phyloP scores from a whole-genome alignment of 2,113 vertebrate genomes.

The Sturnira hondurensis region DNA sequence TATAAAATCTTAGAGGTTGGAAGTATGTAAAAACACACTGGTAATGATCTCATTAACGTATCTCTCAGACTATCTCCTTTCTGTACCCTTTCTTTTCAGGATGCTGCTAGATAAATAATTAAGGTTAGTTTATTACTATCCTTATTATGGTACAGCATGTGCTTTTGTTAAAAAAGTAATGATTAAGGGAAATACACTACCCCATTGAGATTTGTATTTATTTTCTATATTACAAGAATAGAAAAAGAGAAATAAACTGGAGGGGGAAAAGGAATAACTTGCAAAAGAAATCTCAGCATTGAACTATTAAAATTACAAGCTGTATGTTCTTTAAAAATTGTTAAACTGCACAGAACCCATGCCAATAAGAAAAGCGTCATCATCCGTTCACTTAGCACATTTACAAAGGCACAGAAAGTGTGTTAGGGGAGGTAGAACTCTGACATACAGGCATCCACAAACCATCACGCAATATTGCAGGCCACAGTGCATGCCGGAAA shows the following conservation, averaged over 20 bases:
- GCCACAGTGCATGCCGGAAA: background rate
- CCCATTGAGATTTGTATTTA: background rate
- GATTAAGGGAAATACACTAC: background rate
- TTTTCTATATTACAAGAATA: background rate
- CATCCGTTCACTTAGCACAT: background rate
- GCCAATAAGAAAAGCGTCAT: background rate
- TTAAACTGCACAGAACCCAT: background rate
- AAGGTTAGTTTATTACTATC: background rate
- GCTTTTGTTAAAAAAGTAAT: background rate
- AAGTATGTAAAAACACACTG: background rate
- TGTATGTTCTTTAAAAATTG: background rate
- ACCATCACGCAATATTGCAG: background rate
- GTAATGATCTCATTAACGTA: background rate
- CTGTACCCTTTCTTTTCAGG: background rate
- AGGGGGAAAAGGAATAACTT: background rate
- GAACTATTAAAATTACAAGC: background rate
- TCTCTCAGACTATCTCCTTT: conserved; percentile 5
- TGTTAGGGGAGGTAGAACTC: background rate
- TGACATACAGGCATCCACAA: background rate
- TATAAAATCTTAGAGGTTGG: background rate
- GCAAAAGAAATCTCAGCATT: background rate
- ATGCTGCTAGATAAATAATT: background rate
- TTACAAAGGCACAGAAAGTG: background rate
- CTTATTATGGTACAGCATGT: background rate
- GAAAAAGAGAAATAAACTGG: background rate